Base-by-base conservation (phyloP, 2,888 invertebrate genomes). In the Trichogramma evanescens region DNA sequence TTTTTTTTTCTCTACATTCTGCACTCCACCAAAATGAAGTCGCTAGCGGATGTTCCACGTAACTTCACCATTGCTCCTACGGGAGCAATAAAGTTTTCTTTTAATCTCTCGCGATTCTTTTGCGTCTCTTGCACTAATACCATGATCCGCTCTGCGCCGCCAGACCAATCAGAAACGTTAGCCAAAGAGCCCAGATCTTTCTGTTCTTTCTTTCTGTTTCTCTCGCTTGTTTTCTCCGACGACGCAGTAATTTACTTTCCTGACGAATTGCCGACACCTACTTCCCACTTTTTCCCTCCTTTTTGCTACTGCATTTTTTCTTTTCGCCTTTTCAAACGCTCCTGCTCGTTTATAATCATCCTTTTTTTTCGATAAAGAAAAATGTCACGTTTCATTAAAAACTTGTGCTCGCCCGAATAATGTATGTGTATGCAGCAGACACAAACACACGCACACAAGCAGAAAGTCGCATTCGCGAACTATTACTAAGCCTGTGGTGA, bases 371-470 rank as follows among this genome's bases (percentile, higher is more conserved):
- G 26, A 51, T 42, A 54, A 64, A 59, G 58, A 54, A 60, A 62
- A 58, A 62, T 53, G 62, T 64, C 62, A 54, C 64, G 58, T 62
- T 64, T 60, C 59, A 60, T 64, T 62, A 62, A 56, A 60, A 60
- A 59, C 45, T 45, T 45, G 3, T 26, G 26, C 61, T 54, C 26
- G 26, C 26, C 50, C 50, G 49, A 43, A 41, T 4, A 49, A 49
- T 38, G 53, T 48, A 13, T 50, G 26, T 55, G 41, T 26, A 26
- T 26, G 26, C 26, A 26, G 2, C 26, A 26, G 26, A 26, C 26
- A 2, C 55, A 52, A 13, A 39, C 4, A 39, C 55, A 38, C 53
- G 39, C 38, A 51, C 13, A 7, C 5, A 42, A 4, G 44, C 43
- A 26, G 26, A 26, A 26, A 26, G 26, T 26, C 26, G 26, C 26